phyloP scores from a whole-genome alignment of 1,140 invertebrate species.

The Dendroctonus ponderosae region DNA sequence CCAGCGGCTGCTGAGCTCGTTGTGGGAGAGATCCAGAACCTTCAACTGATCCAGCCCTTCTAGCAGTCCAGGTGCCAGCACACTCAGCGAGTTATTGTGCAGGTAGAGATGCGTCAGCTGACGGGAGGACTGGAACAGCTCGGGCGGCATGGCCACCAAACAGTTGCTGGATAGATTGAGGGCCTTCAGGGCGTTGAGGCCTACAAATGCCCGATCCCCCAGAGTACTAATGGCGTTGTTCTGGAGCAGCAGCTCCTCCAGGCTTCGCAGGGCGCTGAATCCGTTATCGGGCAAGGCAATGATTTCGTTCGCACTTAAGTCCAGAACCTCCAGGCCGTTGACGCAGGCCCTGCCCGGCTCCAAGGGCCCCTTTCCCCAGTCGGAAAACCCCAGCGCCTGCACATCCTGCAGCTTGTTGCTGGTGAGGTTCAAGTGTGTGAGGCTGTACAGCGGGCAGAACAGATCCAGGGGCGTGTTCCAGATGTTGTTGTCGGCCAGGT shows the following conservation, averaged over 20 bases:
- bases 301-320: slow-evolving; percentile 74
- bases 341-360: slow-evolving; percentile 61
- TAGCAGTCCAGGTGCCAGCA: slow-evolving; percentile 73
- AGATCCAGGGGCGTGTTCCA: slow-evolving; percentile 71
- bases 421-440: slow-evolving; percentile 71
- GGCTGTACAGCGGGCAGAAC: slow-evolving; percentile 70
- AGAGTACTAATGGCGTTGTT: slow-evolving; percentile 72
- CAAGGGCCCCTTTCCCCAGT: slow-evolving; percentile 55
- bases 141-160: slow-evolving; percentile 70
- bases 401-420: slow-evolving; percentile 77
- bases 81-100: slow-evolving; percentile 76
- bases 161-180: slow-evolving; percentile 77
- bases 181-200: slow-evolving; percentile 63
- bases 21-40: slow-evolving; percentile 73
- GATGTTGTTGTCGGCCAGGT: slow-evolving; percentile 78
- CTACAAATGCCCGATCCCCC: slow-evolving; percentile 69
- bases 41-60: slow-evolving; percentile 73
- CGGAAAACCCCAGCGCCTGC: slow-evolving; percentile 67
- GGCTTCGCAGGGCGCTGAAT: slow-evolving; percentile 65
- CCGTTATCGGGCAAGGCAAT: slow-evolving; percentile 65
- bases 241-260: slow-evolving; percentile 66
- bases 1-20: slow-evolving; percentile 77
- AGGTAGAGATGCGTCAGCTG: slow-evolving; percentile 71
- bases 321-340: slow-evolving; percentile 64
- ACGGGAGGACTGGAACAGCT: slow-evolving; percentile 67